Evolutionary conservation across 2,113 vertebrate genomes (phyloP), one percentile per base, ranked within the genome.

Genomic region (Tyto alba): DNA sequence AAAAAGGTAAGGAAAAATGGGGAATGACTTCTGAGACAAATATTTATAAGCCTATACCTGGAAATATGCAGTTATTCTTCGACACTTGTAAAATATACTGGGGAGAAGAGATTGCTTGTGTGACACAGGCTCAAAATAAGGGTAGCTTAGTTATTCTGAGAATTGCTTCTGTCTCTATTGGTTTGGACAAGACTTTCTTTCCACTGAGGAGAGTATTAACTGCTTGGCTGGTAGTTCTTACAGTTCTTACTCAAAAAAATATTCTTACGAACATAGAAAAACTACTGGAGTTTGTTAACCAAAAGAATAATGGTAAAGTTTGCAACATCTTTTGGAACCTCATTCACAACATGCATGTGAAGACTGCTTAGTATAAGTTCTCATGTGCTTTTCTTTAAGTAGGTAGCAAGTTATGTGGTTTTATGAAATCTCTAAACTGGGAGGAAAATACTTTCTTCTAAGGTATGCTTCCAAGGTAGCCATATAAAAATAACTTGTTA

Each of bases 401-500:
- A 73, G 75, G 18, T 89, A 85, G 48, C 34, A 64, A 67, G 23
- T 73, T 84, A 22, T 40, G 55, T 72, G 40, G 30, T 66, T 94
- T 80, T 91, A 13, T 56, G 77, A 36, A 52, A n/a, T 43, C 14
- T 86, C 43, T 43, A 56, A 81, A 79, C 47, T 36, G 21, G 69
- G 48, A 84, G 19, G 36, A 94, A 34, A 80, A 62, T 50, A 34
- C 59, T 62, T 82, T 38, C 25, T 80, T 57, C 56, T 83, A 40
- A 89, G n/a, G 36, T 94, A 38, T 0, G 0, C 69, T 95, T 97
- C 53, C 62, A 91, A 91, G 91, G 84, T 96, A 89, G 89, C 82
- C 60, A 25, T 80, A 81, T 85, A 97, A 93, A 97, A 93, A 93
- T 48, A 87, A 57, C 63, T 97, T 91, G 48, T 95, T 96, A 93